Base-by-base conservation (phyloP, 2,113 vertebrate species). In the Larimichthys crocea region DNA sequence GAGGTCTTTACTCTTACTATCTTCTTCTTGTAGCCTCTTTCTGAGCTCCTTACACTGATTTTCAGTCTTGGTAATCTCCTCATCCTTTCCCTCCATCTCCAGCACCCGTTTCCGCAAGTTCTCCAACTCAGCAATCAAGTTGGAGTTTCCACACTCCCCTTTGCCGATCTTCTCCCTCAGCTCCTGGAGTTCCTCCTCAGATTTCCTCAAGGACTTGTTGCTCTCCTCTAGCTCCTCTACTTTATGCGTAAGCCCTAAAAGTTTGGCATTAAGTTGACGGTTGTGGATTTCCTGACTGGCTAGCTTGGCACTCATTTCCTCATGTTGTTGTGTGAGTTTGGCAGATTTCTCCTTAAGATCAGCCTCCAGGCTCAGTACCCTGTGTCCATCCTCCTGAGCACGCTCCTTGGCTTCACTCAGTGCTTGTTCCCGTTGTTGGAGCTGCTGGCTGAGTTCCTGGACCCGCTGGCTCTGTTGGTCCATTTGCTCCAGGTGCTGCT, bases 71-170 rank as follows among this genome's bases (percentile, higher is more conserved):
- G 95, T 97, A 88, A 99, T 98, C 86, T 99, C 98, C 74, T 98
- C 97, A 35, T 99, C 98, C 72, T 99, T 99, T 15, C 98, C 97
- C 82, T 99, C 97, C 97, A 99, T 99, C 90, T 99, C 97, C 60
- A 98, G 93, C 7, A 99, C 96, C 0, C 94, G 95, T 79, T 99
- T 98, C 17, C 97, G 94, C 24, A 99, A 95, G 75, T 96, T 99
- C 91, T 99, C 98, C 73, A 99, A 91, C 88, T 99, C 97, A 3
- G 96, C 94, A 93, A 98, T 96, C 79, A 99, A 92, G 80, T 96
- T 98, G 75, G 96, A 97, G 90, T 97, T 97, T 19, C 97, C 97
- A 74, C 96, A 97, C 89, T 99, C 97, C 15, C 97, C 97, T 79
- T 96, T 97, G 0, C 96, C 93, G 75, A 97, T 97, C 92, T 97